phyloP scores from a whole-genome alignment of 2,797 vertebrate species.

The Pyrocephalus nanus region DNA sequence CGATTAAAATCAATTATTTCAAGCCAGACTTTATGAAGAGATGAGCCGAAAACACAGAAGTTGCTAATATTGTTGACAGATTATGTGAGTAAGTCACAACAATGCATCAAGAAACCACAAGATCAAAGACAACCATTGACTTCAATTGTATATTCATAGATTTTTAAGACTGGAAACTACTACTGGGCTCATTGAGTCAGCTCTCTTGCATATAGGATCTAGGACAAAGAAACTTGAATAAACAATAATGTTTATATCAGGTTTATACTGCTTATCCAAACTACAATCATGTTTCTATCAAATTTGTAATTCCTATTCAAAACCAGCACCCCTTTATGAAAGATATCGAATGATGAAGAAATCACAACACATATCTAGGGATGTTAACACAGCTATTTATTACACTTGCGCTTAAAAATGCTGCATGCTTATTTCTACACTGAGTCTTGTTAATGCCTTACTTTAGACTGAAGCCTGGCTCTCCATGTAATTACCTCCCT shows the following conservation, averaged over 20 bases:
- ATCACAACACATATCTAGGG: neutral
- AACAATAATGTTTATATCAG: neutral
- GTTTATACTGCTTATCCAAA: neutral
- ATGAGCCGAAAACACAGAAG: neutral
- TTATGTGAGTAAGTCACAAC: neutral
- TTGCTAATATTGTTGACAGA: neutral
- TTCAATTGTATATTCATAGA: neutral
- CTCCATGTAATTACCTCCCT: neutral
- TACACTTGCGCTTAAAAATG: neutral
- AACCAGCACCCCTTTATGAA: neutral
- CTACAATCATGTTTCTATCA: neutral
- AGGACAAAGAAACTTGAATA: neutral
- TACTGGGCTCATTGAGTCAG: neutral
- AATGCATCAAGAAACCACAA: neutral
- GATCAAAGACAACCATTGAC: neutral
- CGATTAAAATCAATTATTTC: neutral
- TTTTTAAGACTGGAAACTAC: conserved; percentile 11
- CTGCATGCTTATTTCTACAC: neutral
- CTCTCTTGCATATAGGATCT: neutral
- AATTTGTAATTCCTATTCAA: neutral
- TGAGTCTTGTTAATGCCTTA: neutral
- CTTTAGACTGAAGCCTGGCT: neutral
- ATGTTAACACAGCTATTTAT: neutral
- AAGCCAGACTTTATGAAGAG: neutral
- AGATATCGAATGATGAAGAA: neutral